phyloP scores from a whole-genome alignment of 2,888 invertebrate genomes.

The Anodontia alba region DNA sequence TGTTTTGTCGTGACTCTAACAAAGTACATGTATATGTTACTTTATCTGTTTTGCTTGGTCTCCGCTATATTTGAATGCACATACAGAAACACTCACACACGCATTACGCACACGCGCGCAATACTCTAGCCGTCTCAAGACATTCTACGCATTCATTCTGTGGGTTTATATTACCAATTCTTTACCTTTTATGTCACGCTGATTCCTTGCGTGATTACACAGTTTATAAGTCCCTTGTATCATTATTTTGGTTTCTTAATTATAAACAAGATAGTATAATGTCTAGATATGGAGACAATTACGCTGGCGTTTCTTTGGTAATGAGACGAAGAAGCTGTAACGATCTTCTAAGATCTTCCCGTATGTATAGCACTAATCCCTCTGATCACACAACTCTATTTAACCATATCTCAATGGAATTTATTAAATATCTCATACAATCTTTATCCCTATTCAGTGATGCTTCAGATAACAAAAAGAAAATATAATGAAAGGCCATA shows the following conservation, averaged over 20 bases:
- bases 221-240: not conserved
- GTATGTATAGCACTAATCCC: slow-evolving; percentile 1
- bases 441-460: not conserved
- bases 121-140: no score
- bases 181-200: not conserved
- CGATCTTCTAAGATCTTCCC: not conserved
- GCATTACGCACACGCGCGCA: no score
- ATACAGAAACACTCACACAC: no score
- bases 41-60: no score
- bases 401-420: not conserved
- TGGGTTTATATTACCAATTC: no score
- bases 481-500: slow-evolving; percentile 11
- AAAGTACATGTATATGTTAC: no score
- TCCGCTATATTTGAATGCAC: no score
- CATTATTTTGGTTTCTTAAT: not conserved
- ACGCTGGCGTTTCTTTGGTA: slow-evolving; percentile 8
- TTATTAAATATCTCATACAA: not conserved
- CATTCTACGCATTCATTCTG: no score
- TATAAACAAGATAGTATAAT: slow-evolving; percentile 1
- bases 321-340: not conserved
- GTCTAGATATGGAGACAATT: slow-evolving; percentile 6
- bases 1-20: no score
- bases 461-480: slow-evolving; percentile 4
- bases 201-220: not conserved
- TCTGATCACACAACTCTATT: slow-evolving; percentile 4